Base-by-base conservation (phyloP, 2,888 invertebrate genomes). In the Linnaemya vulpina region DNA sequence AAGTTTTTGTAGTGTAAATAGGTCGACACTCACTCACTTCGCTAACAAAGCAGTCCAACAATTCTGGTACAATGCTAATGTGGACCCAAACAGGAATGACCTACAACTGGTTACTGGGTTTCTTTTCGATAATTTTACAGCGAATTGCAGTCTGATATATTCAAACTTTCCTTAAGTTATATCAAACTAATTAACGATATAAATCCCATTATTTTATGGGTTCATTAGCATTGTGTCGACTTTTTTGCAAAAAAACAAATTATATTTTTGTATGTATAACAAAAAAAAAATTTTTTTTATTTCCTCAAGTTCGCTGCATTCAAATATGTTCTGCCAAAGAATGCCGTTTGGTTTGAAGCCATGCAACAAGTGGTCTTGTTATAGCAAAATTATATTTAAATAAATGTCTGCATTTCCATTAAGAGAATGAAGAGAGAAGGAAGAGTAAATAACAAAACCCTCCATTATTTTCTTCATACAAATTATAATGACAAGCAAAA, bases 321-420 rank as follows among this genome's bases (percentile, higher is more conserved):
- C 15, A 75, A 30, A 58, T 5, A 63, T 51, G 10, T 49, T 63
- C 4, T 55, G 20, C 10, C 4, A 53, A 67, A 53, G 62, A 62
- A 58, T 46, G 58, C 51, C 73, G 75, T 58, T 79, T 62, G 20
- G 38, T 17, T 15, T 11, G 35, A 38, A 30, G 51, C 20, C 30
- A 68, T 75, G 75, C 84, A 84, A 84, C 84, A 84, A 84, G 84
- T 84, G 77, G 49, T 43, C 17, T 43, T 63, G 49, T 46, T 76
- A n/a, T 35, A n/a, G n/a, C 4, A 53, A 62, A 70, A 62, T 84
- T 71, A 76, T 68, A 70, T 74, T n/a, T n/a, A n/a, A n/a, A 73
- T n/a, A 78, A 65, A 77, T 63, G 68, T 35, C 55, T 53, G 68
- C 46, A 46, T 53, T 43, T 15, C 9, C 46, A 46, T 60, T 49